These are phyloP conservation scores for Hemitrygon akajei DNA, from an alignment of 2,797 vertebrate species.

Conservation along the genomic window DNA sequence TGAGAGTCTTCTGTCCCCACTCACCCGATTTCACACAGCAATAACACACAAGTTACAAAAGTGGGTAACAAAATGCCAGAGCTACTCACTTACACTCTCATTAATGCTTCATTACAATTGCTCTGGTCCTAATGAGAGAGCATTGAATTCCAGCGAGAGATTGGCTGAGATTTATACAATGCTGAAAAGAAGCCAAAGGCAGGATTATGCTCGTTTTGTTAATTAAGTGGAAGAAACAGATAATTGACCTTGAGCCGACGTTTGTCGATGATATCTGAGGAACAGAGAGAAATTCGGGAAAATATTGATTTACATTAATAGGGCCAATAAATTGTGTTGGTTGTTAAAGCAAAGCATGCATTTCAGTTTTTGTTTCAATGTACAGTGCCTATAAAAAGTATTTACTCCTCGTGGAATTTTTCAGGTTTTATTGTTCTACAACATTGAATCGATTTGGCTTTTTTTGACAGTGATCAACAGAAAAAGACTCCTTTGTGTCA, in stretches of 20 bases:
- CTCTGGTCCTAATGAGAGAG: not conserved
- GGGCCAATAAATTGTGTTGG: too few species aligned
- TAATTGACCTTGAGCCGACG: not conserved
- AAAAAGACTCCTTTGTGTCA: too few species aligned
- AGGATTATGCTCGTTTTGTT: too few species aligned
- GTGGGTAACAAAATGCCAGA: slow-evolving; percentile 39
- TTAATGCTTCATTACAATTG: not conserved
- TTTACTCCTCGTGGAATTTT: too few species aligned
- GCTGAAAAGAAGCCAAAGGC: not conserved
- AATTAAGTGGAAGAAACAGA: not conserved
- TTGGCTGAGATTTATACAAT: not conserved
- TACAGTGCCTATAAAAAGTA: too few species aligned
- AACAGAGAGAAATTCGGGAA: not conserved
- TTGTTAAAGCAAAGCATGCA: too few species aligned
- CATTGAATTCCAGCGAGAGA: not conserved
- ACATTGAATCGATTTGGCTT: too few species aligned
- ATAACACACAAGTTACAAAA: not conserved
- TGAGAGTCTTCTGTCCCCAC: too few species aligned
- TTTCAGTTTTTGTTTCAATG: too few species aligned
- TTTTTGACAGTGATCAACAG: too few species aligned
- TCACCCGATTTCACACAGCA: too few species aligned
- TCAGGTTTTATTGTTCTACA: too few species aligned
- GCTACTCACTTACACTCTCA: slow-evolving; percentile 40
- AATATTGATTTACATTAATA: not conserved
- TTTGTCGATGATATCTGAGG: not conserved